These are phyloP conservation scores for Stegodyphus mimosarum DNA, from an alignment of 1,140 invertebrate genomes.

Conservation along the genomic window DNA sequence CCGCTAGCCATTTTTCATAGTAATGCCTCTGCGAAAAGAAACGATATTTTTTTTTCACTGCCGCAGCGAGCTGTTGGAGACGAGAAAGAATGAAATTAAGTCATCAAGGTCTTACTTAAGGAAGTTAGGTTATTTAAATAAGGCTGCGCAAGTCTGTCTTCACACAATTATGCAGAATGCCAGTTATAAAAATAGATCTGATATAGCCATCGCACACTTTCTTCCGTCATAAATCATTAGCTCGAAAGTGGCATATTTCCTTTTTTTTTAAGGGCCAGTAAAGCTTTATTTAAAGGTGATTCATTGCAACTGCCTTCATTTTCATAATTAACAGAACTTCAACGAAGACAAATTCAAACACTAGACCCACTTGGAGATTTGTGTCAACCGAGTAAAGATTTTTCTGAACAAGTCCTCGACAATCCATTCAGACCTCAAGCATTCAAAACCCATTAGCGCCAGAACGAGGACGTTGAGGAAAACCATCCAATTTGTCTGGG, in stretches of 20 bases:
- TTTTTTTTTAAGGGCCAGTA: too few relatives aligned
- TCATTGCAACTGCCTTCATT: background rate
- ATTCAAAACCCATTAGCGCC: constrained; percentile 15
- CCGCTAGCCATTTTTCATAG: constrained; percentile 38
- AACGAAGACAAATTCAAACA: background rate
- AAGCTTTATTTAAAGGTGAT: too few relatives aligned
- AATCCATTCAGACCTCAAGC: background rate
- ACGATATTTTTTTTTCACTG: background rate
- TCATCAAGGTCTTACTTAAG: background rate
- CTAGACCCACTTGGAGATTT: background rate
- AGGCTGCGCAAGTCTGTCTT: background rate
- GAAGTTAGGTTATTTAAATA: background rate
- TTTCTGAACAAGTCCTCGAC: background rate
- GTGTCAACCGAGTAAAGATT: background rate
- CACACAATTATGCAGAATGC: background rate
- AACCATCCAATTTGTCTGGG: constrained; percentile 23
- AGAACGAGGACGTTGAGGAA: background rate
- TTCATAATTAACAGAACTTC: background rate
- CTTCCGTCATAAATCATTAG: too few relatives aligned
- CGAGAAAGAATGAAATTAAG: background rate
- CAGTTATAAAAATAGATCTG: background rate
- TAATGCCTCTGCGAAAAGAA: constrained; percentile 6
- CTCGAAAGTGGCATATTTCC: too few relatives aligned
- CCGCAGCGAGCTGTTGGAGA: background rate
- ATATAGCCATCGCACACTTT: background rate